Conservation (phyloP, 2,797 vertebrate genomes). For the Acipenser oxyrinchus region DNA sequence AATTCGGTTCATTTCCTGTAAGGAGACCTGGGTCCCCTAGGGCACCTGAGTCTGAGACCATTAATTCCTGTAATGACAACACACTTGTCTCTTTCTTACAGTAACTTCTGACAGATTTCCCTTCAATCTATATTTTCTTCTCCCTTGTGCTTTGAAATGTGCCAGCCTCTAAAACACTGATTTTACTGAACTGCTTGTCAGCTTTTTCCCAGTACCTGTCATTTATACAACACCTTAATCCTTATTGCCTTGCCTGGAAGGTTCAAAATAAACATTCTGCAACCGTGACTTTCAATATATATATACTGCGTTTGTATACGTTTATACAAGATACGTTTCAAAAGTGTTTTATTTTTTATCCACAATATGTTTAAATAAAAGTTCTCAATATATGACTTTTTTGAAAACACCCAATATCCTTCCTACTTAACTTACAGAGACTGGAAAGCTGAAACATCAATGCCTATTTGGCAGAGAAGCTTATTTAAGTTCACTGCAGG, state of each 20-base stretch:
- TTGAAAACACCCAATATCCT: too few relatives aligned
- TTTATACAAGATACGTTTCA: too few relatives aligned
- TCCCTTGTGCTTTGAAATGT: slow-evolving; percentile 4
- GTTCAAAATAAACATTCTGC: too few relatives aligned
- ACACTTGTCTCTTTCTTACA: slow-evolving; percentile 16
- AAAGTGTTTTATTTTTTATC: too few relatives aligned
- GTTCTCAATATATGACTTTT: too few relatives aligned
- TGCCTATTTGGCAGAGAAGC: neutral
- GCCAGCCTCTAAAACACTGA: neutral
- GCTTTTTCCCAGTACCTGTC: slow-evolving; percentile 5
- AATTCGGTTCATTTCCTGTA: slow-evolving; percentile 51
- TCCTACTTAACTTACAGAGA: too few relatives aligned
- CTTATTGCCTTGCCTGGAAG: neutral
- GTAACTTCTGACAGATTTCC: slow-evolving; percentile 1
- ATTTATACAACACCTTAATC: neutral
- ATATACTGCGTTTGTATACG: too few relatives aligned
- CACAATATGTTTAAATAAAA: too few relatives aligned
- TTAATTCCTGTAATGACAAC: slow-evolving; percentile 35
- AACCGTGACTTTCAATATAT: too few relatives aligned
- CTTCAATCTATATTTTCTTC: slow-evolving; percentile 5
- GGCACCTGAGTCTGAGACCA: slow-evolving; percentile 26
- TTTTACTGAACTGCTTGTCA: neutral
- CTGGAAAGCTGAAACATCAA: too few relatives aligned
- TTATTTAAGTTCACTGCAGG: neutral
- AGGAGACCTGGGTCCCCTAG: slow-evolving; percentile 24